Evolutionary conservation across 2,797 vertebrate genomes (phyloP), one percentile per base, ranked within the genome.

Genomic region (Decapterus maruadsi): DNA sequence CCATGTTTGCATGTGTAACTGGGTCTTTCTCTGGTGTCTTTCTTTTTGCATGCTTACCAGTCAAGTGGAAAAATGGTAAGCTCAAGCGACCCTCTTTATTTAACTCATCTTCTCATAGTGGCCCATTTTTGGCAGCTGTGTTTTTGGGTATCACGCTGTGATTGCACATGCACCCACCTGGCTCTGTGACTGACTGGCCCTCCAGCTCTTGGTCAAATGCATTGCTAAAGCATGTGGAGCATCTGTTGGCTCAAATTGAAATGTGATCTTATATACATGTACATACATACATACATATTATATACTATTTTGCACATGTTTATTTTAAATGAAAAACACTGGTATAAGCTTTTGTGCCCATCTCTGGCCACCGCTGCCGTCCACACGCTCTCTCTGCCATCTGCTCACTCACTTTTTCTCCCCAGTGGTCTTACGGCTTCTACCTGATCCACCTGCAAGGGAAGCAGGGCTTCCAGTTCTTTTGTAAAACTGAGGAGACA

Each of bases 21-120:
- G 91, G 91, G 89, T 94, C 89, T 93, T 88, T 94, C 90, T 94
- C 91, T 94, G 92, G 92, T 87, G 90, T 96, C 90, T 95, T 90
- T 94, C 93, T 94, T 90, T 95, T 94, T 94, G 90, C 94, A 96
- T 95, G 97, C 97, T 93, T 95, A 84, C 96, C 93, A 99, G 98
- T 97, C 96, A 43, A 97, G 98, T 53, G 98, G 98, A 94, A 99
- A 99, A 94, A 99, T 97, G 98, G 98, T 99, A 97, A 99, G 98
- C 95, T 72, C 77, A 92, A 91, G 65, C 54, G 77, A 90, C 77
- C 75, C 55, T 53, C 78, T 79, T 90, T 84, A 77, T 89, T 92
- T 75, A 62, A 85, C 76, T 90, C 87, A 87, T 91, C 80, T 83
- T 85, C 78, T 88, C 80, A 85, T 80, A 57, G 48, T 63, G 70